Conservation (phyloP, 1,140 invertebrate genomes). For the Gonioctena quinquepunctata region DNA sequence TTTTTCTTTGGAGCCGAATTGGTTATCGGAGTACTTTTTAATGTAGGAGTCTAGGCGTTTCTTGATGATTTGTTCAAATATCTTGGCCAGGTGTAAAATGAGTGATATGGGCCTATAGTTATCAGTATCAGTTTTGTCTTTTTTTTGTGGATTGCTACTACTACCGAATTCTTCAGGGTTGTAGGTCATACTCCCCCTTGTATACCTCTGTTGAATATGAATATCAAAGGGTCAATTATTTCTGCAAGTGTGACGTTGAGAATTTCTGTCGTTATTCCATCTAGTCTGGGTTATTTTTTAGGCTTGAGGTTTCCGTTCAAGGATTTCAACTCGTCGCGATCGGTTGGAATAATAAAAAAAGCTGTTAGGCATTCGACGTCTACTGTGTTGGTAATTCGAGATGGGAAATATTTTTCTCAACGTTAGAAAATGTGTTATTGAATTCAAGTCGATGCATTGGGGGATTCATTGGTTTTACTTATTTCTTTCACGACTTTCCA, state of each 20-base stretch:
- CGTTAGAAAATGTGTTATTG: background rate
- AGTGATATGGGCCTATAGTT: no score
- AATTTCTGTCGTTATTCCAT: conserved; percentile 1
- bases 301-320: background rate
- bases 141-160: no score
- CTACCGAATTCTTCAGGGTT: no score
- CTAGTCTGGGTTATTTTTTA: background rate
- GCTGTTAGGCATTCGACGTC: background rate
- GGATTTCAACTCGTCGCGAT: background rate
- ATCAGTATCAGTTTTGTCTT: no score
- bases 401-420: background rate
- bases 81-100: no score
- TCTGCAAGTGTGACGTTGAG: background rate
- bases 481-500: conserved; percentile 4
- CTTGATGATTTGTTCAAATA: no score
- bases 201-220: no score
- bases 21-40: no score
- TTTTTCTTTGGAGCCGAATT: no score
- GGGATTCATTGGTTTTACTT: background rate
- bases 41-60: no score
- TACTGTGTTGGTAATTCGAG: background rate
- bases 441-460: no score
- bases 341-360: conserved; percentile 2
- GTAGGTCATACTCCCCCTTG: no score
- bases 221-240: background rate